These are phyloP conservation scores for Venusia cambrica DNA, from an alignment of 2,888 invertebrate species.

Conservation along the genomic window DNA sequence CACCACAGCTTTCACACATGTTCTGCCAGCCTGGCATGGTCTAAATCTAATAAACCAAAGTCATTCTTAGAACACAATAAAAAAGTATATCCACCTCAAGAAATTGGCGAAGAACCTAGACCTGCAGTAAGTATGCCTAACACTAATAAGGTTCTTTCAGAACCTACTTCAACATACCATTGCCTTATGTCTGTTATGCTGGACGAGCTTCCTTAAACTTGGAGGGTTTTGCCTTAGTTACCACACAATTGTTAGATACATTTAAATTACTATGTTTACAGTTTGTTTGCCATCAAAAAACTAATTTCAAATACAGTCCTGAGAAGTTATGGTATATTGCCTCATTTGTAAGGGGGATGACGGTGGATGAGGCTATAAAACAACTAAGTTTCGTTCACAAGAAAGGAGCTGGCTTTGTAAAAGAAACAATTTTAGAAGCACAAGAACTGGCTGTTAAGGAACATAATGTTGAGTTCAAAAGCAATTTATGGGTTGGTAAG, in stretches of 20 bases:
- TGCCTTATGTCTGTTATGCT: neutral
- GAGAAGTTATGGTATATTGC: constrained; percentile 97
- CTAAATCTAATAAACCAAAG: constrained; percentile 61
- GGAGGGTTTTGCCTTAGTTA: no score
- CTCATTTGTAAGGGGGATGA: constrained; percentile 92
- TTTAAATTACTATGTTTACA: constrained; percentile 78
- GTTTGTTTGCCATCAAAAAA: constrained; percentile 93
- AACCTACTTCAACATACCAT: no score
- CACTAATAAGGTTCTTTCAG: no score
- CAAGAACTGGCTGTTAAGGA: constrained; percentile 91
- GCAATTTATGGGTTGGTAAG: constrained; percentile 96
- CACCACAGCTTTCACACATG: constrained; percentile 49
- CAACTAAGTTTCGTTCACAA: constrained; percentile 91
- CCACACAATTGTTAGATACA: no score
- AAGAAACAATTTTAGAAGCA: constrained; percentile 92
- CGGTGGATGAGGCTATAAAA: constrained; percentile 95
- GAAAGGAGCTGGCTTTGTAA: constrained; percentile 88
- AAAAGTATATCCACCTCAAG: constrained; percentile 89
- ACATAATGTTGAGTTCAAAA: constrained; percentile 96
- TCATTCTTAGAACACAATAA: constrained; percentile 86
- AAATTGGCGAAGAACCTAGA: constrained; percentile 85
- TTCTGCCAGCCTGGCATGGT: constrained; percentile 53
- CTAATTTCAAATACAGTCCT: constrained; percentile 93
- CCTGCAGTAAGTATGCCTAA: constrained; percentile 92
- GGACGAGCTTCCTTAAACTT: no score